Base-by-base conservation (phyloP, 2,888 invertebrate species). In the Tenthredo scrophulariae region DNA sequence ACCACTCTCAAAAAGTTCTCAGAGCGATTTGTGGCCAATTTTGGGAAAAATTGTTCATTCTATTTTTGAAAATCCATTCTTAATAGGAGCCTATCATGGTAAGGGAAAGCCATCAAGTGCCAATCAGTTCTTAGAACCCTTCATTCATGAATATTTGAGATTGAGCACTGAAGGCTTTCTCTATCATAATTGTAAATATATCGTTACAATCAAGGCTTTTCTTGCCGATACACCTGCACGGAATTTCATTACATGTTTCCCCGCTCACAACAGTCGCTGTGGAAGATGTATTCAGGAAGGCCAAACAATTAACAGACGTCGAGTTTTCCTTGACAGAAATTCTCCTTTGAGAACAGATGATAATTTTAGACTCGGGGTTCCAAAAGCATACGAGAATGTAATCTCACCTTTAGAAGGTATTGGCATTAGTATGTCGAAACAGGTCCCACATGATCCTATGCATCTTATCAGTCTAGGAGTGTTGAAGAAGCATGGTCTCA, bases 381-480 rank as follows among this genome's bases (percentile, higher is more conserved):
- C 70, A 9, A 10, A 77, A 13, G 6, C 46, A 43, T 84, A 58
- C 46, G 33, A 46, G 22, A 79, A 83, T 70, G 9, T 33, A 13
- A 29, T 40, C n/a, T 85, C 86, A 22, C 75, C 84, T 6, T 85
- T 86, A 13, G 86, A 86, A 85, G 37, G 26, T 13, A 15, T 84
- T 83, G 29, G 33, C 85, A 50, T 67, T 67, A 26, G 26, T 29
- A 67, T 67, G 67, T 13, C 33, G 4, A 67, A 18, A 18, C 29
- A 58, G 86, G 87, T 86, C 15, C 67, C 67, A 29, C 29, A 15
- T 33, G 67, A 67, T 33, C 33, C 26, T 26, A 33, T 67, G 67
- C 86, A 88, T 70, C 77, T 86, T 62, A 33, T 87, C 46, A 86
- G 79, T 15, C 50, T 87, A 5, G 86, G 87, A 9, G 86, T 87